phyloP scores from a whole-genome alignment of 2,113 vertebrate genomes.

The Ivindomyrus marchei region DNA sequence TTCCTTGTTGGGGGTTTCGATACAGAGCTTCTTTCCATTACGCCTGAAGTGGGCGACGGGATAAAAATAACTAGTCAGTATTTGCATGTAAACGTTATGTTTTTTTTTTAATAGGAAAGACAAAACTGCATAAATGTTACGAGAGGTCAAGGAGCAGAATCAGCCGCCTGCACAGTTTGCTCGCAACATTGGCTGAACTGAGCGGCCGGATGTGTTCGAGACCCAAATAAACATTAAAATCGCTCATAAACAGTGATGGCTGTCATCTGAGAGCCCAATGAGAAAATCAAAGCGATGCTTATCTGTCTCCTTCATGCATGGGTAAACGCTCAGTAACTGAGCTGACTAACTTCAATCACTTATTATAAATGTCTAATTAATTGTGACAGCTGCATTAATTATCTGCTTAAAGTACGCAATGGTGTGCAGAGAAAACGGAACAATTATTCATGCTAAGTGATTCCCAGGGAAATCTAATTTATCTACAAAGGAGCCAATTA shows the following conservation, averaged over 20 bases:
- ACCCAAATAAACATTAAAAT: neutral
- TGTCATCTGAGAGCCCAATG: neutral
- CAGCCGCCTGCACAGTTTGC: neutral
- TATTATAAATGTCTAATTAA: neutral
- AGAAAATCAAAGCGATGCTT: neutral
- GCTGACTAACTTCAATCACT: neutral
- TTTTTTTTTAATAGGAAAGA: neutral
- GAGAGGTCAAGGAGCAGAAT: neutral
- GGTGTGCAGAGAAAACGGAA: neutral
- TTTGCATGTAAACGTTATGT: neutral
- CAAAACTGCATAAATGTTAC: neutral
- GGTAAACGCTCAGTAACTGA: neutral
- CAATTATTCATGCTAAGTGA: neutral
- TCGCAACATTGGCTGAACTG: neutral
- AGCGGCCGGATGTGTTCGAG: neutral
- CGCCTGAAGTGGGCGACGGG: neutral
- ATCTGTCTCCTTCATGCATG: neutral
- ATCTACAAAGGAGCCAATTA: neutral
- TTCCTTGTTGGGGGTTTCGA: neutral
- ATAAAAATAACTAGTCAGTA: neutral
- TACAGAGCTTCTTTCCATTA: neutral
- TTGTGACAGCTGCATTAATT: neutral
- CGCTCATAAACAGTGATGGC: neutral
- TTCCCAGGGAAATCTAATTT: neutral
- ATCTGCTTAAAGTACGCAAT: neutral